phyloP scores from a whole-genome alignment of 2,797 vertebrate genomes.

The Bovichtus diacanthus region DNA sequence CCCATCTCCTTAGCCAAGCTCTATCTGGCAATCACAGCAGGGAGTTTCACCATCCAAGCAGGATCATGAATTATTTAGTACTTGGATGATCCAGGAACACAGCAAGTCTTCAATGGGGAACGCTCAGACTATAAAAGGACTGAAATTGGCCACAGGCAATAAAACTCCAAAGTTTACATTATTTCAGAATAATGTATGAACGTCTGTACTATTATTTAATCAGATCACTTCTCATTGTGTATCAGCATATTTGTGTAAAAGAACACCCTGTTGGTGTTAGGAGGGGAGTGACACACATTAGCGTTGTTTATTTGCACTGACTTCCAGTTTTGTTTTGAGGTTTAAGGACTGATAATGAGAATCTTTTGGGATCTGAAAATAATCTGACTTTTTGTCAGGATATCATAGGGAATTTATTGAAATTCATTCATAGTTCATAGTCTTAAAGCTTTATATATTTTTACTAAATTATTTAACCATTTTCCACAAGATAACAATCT shows the following conservation, averaged over 20 bases:
- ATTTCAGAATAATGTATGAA: slow-evolving; percentile 34
- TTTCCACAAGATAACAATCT: background rate
- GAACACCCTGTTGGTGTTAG: slow-evolving; percentile 33
- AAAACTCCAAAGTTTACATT: slow-evolving; percentile 2
- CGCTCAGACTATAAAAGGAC: background rate
- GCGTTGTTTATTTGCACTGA: background rate
- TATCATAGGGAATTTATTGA: background rate
- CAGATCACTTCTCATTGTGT: slow-evolving; percentile 1
- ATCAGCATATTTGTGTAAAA: slow-evolving; percentile 13
- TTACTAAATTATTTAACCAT: background rate
- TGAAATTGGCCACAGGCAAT: background rate
- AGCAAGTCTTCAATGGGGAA: slow-evolving; percentile 16
- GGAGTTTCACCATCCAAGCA: slow-evolving; percentile 32
- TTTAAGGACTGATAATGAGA: background rate
- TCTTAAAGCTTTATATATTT: background rate
- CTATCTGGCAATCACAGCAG: slow-evolving; percentile 13
- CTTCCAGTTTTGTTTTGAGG: background rate
- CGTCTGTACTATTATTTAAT: background rate
- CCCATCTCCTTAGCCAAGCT: background rate
- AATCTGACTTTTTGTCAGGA: background rate
- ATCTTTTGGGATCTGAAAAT: background rate
- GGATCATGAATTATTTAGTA: slow-evolving; percentile 65
- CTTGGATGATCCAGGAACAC: slow-evolving; percentile 45
- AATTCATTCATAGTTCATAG: background rate
- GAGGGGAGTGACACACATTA: slow-evolving; percentile 11